Base-by-base conservation (phyloP, 2,113 vertebrate species). In the Rhizomys pruinosus region DNA sequence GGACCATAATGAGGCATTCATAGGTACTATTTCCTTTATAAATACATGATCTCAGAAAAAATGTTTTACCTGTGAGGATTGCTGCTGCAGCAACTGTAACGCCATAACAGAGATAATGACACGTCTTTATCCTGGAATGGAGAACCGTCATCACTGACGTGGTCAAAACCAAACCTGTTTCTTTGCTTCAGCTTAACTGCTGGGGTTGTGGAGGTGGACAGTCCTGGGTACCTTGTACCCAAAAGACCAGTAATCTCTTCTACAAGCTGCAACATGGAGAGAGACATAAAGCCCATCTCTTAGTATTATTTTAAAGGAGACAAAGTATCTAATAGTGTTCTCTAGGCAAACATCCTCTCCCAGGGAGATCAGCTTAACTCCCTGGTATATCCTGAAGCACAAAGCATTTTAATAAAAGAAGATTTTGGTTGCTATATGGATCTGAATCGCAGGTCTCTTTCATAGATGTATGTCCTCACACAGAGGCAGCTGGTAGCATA, bases 351-450 rank as follows among this genome's bases (percentile, higher is more conserved):
- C 96, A 96, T 20, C 47, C 61, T 95, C 87, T 88, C 73, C 2
- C 71, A 94, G 95, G 84, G 93, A 96, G 97, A 94, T 95, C 92
- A 94, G 96, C 81, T 95, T 96, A 96, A 95, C 96, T 95, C 96
- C 93, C 94, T 39, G 15, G 74, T 95, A 95, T 94, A 95, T 94
- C 96, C 92, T 63, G 78, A 74, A 96, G 95, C 96, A 94, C 93
- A 95, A 90, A 92, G 95, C 95, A 94, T 96, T 97, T 97, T 97
- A 97, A 97, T 97, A 97, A 97, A 96, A 87, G 90, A 96, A 97
- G 97, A 96, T 97, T 97, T 95, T 78, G 93, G 92, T 93, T 95
- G 94, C 91, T 47, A 52, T 82, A 4, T 1, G 0, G 47, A 68
- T 79, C 84, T 93, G 94, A 96, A 93, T 39, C 2, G 2, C 37